A percentile compares a stretch with the other conserved stretches of the same genome.
Conservation (phyloP, 2,797 vertebrate genomes). For the Leucoraja ocellata region DNA sequence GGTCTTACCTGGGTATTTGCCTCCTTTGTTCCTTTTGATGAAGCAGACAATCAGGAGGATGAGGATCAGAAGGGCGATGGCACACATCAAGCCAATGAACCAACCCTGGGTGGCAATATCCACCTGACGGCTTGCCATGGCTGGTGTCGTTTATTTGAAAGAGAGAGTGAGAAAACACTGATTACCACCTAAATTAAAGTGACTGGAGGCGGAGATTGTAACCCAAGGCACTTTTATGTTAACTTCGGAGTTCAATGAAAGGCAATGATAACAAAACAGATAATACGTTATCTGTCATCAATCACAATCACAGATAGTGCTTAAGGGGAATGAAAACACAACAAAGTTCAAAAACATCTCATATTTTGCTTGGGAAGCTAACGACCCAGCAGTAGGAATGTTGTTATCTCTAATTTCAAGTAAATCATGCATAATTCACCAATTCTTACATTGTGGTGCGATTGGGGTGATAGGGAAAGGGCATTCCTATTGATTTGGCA, state of each 20-base stretch:
- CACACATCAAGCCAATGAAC: conserved; percentile 99
- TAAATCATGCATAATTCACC: neutral
- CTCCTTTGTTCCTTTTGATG: conserved; percentile 95
- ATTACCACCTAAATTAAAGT: conserved; percentile 34
- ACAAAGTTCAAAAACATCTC: no score
- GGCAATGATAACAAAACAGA: neutral
- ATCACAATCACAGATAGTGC: neutral
- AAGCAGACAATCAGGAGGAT: conserved; percentile 96
- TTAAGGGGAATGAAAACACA: no score
- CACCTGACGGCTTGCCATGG: conserved; percentile 87
- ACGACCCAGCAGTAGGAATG: no score
- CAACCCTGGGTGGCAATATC: conserved; percentile 97
- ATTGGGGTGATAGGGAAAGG: neutral
- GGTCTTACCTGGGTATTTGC: conserved; percentile 89
- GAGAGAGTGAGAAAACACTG: conserved; percentile 9
- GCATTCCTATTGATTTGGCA: neutral
- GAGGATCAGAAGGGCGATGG: conserved; percentile 91
- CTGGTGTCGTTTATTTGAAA: conserved; percentile 55
- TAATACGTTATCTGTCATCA: no score
- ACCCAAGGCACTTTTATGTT: neutral
- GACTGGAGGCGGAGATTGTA: neutral
- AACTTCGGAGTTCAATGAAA: neutral
- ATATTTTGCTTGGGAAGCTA: no score
- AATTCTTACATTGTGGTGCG: neutral
- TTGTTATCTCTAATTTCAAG: no score